Evolutionary conservation across 1,140 invertebrate genomes (phyloP).

Genomic region (Chironomus striatipennis): DNA sequence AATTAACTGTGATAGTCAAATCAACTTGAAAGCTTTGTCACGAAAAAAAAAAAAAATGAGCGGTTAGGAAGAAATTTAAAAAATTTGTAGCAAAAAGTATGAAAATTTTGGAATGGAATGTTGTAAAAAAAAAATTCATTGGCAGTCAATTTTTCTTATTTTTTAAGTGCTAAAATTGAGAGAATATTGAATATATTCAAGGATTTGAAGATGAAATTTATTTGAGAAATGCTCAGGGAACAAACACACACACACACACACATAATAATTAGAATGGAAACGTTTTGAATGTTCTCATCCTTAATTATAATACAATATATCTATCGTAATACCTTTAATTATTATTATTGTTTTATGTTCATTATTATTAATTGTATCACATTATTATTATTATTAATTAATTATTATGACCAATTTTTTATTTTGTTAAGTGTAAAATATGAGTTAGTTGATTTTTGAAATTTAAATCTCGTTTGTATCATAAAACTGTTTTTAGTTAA

Average conservation of each 20-base stretch:
- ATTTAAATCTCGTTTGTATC: neutral
- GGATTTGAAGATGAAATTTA: neutral
- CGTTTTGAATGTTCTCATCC: neutral
- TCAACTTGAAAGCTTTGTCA: constrained; percentile 17
- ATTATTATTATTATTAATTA: neutral
- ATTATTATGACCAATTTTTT: too few species aligned
- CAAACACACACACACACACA: constrained; percentile 1
- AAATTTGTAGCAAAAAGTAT: too few species aligned
- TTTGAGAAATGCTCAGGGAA: constrained; percentile 17
- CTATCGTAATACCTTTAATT: neutral
- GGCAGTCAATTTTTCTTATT: constrained; percentile 1
- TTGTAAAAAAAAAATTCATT: neutral
- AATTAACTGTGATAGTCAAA: constrained; percentile 20
- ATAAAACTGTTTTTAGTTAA: constrained; percentile 2
- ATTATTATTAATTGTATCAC: neutral
- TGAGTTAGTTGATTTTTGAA: neutral
- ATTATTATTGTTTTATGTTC: constrained; percentile 3
- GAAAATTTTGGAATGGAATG: too few species aligned
- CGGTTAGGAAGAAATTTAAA: neutral
- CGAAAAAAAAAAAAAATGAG: neutral
- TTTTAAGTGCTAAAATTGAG: neutral
- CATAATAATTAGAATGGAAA: neutral
- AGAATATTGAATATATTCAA: neutral
- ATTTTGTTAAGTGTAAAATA: too few species aligned
- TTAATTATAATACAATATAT: neutral